phyloP scores from a whole-genome alignment of 30 jellyfish, hydroid and myxozoan genomes.

The Chrysaora quinquecirrha region DNA sequence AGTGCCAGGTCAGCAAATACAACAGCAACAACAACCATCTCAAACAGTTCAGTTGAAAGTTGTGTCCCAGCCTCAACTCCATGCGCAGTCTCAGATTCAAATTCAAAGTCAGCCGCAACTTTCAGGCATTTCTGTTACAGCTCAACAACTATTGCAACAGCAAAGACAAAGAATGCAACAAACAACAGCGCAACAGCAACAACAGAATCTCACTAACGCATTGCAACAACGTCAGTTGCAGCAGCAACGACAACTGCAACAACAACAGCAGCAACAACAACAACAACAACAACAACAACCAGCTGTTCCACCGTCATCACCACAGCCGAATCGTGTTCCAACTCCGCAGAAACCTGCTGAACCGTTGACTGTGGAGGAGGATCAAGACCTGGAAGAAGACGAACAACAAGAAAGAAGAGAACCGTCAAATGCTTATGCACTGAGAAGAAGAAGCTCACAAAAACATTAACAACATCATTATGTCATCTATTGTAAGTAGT shows the following conservation, averaged over 20 bases:
- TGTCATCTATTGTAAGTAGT: neutral
- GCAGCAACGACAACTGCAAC: slow-evolving; percentile 35
- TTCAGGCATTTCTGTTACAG: slow-evolving; percentile 34
- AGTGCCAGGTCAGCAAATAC: slow-evolving; percentile 43
- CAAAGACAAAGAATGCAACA: slow-evolving; percentile 68
- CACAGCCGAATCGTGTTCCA: slow-evolving; percentile 37
- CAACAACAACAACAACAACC: slow-evolving; percentile 56
- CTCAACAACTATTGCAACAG: slow-evolving; percentile 62
- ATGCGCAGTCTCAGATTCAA: slow-evolving; percentile 64
- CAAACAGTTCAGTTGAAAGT: slow-evolving; percentile 62
- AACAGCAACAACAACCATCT: slow-evolving; percentile 57
- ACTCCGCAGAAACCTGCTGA: slow-evolving; percentile 63
- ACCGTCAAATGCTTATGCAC: slow-evolving; percentile 43
- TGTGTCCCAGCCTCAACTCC: slow-evolving; percentile 53
- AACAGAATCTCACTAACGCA: slow-evolving; percentile 51
- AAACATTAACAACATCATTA: slow-evolving; percentile 12
- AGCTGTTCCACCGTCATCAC: slow-evolving; percentile 26
- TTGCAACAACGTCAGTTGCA: slow-evolving; percentile 59
- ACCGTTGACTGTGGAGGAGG: slow-evolving; percentile 10
- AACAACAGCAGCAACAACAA: slow-evolving; percentile 48
- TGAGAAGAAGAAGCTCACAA: slow-evolving; percentile 58
- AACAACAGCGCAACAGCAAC: slow-evolving; percentile 65
- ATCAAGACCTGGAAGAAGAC: slow-evolving; percentile 15
- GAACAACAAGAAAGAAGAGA: slow-evolving; percentile 42
- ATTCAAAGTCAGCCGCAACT: slow-evolving; percentile 38